Evolutionary conservation across 2,888 invertebrate genomes (phyloP), one percentile per base, ranked within the genome.

Genomic region (Parasteatoda lunata): DNA sequence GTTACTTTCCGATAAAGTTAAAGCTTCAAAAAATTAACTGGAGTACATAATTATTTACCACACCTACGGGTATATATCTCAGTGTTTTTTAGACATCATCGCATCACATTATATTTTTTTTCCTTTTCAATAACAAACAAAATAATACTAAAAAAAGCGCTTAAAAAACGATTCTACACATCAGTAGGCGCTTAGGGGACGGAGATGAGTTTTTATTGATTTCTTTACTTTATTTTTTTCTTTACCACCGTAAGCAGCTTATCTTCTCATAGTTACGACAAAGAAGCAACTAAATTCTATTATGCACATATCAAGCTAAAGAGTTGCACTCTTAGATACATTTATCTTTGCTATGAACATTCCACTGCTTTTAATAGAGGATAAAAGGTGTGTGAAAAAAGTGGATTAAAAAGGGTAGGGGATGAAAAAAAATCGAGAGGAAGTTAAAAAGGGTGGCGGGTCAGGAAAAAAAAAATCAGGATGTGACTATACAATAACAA

Each of bases 271-370:
- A 87, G 73, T 82, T 82, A 81, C 86, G 77, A 87, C 81, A 87
- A 87, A 82, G 81, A 73, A 77, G 77, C 86, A 87, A 87, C 81
- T 72, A 87, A 87, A 87, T 87, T 87, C 86, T 82, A 81, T 87
- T 87, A 87, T 77, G 81, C 73, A 73, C 73, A 77, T 77, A 87
- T 87, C 86, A 82, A 77, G 73, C 59, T 54, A 48, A 13, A 54
- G 73, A 68, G 82, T 81, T 72, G 77, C 77, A 82, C 81, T 65
- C 48, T 81, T 77, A 87, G 82, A 82, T 73, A 82, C 73, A 87
- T 77, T 87, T 87, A 87, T 82, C 77, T 59, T 59, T 65, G 65
- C 71, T 30, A 75, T 79, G 75, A 78, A 73, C 73, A 78, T 84
- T 78, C 73, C 72, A 64, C 84, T 78, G 69, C 73, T 64, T 73